Evolutionary conservation across 2,797 vertebrate genomes (phyloP), one percentile per base, ranked within the genome.

Genomic region (Schizothorax lantsangensis): DNA sequence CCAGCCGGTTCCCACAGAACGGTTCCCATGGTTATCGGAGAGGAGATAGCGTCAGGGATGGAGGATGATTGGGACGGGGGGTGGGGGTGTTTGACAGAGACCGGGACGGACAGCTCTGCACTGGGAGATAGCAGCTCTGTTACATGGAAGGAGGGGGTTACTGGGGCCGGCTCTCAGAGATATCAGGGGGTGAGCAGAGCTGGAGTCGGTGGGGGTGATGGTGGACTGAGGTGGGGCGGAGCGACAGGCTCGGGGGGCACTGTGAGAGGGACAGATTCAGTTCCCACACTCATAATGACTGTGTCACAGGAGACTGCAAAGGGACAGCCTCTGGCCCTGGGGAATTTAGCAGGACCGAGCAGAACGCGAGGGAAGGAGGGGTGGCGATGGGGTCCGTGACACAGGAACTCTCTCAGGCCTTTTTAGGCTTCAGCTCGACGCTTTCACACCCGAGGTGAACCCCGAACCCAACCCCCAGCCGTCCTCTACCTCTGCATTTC

Each of bases 261-360:
- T 81, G 87, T 94, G 93, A 93, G 93, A 92, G 87, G 88, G 88
- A 88, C 83, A 75, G 86, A 94, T 94, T 95, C 82, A 79, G 96
- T 96, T 97, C 97, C 96, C 97, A 96, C 96, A 96, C 96, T 96
- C 95, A 92, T 95, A 94, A 96, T 96, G 95, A 95, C 94, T 89
- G 94, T 96, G 96, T 97, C 97, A 97, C 88, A 40, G 94, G 94
- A 95, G 96, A 95, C 95, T 96, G 95, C 96, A 96, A 97, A 94
- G 94, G 94, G 94, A 94, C 91, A 94, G 95, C 95, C 94, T 91
- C 93, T 86, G 81, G 79, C 95, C n/a, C 88, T 92, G 87, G 95
- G 96, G 95, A 96, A 95, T 95, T 82, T 84, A 88, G 94, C 88
- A 92, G 91, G 94, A 92, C 94, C 89, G 85, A 92, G 91, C 86